Evolutionary conservation across 2,113 vertebrate species (phyloP).

Genomic region (Mus spicilegus): DNA sequence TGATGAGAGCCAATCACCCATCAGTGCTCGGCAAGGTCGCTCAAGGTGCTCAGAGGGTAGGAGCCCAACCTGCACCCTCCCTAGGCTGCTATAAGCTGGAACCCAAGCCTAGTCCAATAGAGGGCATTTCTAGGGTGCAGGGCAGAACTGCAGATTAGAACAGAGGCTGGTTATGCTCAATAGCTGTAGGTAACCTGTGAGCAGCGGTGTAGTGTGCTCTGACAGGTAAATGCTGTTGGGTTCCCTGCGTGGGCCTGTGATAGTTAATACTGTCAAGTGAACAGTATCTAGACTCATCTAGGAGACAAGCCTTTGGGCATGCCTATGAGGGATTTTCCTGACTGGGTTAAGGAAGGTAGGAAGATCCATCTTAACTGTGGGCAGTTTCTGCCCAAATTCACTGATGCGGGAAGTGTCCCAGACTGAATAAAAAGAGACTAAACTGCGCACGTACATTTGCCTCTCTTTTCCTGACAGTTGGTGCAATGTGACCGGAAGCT

Average conservation of each 20-base stretch:
- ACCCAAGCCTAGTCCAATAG: not conserved
- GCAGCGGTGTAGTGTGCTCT: accelerated
- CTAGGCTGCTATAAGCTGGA: not conserved
- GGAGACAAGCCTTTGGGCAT: not conserved
- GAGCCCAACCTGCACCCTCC: not conserved
- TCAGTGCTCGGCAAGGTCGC: slow-evolving; percentile 11
- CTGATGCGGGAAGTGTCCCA: too few species aligned
- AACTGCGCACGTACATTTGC: not conserved
- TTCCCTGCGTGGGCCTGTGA: not conserved
- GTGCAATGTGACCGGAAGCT: not conserved
- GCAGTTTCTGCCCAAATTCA: not conserved
- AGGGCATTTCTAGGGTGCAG: not conserved
- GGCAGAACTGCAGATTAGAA: not conserved
- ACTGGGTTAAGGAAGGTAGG: not conserved
- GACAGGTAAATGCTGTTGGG: not conserved
- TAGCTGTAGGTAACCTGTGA: not conserved
- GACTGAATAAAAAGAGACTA: not conserved
- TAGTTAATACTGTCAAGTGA: too few species aligned
- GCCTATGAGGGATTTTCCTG: not conserved
- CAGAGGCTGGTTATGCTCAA: accelerated
- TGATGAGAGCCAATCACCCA: slow-evolving; percentile 49
- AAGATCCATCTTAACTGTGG: not conserved
- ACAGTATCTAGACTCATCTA: not conserved
- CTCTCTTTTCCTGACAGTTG: not conserved
- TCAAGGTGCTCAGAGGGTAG: not conserved